These are phyloP conservation scores for Byasa hedistus DNA, from an alignment of 2,888 invertebrate genomes.

Conservation along the genomic window DNA sequence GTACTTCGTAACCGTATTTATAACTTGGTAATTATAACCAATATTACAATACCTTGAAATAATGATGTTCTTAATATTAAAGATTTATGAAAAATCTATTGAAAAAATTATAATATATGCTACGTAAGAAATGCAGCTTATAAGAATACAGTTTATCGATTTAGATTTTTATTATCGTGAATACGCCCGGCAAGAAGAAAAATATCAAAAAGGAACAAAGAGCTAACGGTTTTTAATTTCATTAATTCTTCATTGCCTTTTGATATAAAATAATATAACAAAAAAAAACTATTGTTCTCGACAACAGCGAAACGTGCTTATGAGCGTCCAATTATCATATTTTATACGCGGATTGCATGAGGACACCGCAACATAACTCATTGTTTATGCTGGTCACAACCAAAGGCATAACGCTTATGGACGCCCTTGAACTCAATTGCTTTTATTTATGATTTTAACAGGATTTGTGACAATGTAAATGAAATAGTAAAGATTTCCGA, in stretches of 20 bases:
- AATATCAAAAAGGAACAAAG: too few species aligned
- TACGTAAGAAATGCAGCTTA: background rate
- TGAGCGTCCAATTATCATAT: conserved; percentile 72
- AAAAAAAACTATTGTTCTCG: conserved; percentile 33
- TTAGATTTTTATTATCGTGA: background rate
- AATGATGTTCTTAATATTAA: too few species aligned
- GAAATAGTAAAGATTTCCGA: background rate
- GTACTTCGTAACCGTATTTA: too few species aligned
- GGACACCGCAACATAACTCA: conserved; percentile 70
- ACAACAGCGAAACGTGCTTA: conserved; percentile 52
- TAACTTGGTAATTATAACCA: too few species aligned
- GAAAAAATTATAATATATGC: too few species aligned
- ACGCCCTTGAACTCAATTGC: conserved; percentile 78
- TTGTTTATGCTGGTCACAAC: conserved; percentile 78
- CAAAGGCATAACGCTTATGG: conserved; percentile 66
- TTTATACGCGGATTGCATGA: conserved; percentile 74
- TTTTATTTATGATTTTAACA: conserved; percentile 72
- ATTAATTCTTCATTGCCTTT: conserved; percentile 12
- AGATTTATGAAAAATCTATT: too few species aligned
- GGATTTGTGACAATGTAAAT: conserved; percentile 32
- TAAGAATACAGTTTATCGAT: background rate
- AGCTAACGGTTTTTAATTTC: background rate
- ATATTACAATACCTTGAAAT: too few species aligned
- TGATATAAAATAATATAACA: conserved; percentile 23
- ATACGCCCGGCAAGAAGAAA: too few species aligned